Conservation (phyloP, 2,113 vertebrate genomes). For the Corapipo altera region DNA sequence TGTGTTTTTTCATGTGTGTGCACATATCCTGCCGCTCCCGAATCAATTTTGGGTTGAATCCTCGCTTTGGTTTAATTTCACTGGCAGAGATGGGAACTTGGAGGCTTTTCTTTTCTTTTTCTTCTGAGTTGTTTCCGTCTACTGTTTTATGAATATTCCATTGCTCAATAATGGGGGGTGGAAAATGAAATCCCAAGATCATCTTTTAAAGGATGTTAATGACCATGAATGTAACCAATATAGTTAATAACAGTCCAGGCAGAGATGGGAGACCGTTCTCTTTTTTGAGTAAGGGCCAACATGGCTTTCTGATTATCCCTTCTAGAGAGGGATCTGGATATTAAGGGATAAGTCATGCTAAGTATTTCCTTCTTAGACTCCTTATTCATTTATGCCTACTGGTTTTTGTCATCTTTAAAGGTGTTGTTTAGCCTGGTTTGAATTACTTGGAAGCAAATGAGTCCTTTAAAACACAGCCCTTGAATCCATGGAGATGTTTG, state of each 20-base stretch:
- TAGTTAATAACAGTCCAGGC: conserved; percentile 18
- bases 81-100: not conserved
- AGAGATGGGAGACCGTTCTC: conserved; percentile 1
- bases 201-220: conserved; percentile 44
- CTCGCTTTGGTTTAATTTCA: not conserved
- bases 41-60: not conserved
- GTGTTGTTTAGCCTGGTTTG: conserved; percentile 49
- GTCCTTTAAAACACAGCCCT: not conserved
- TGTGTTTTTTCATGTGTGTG: not conserved
- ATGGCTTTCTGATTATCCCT: conserved; percentile 55
- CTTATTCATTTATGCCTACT: conserved; percentile 25
- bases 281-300: conserved; percentile 39
- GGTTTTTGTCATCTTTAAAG: conserved; percentile 49
- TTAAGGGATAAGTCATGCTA: conserved; percentile 38
- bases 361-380: conserved; percentile 48
- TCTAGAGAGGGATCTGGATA: conserved; percentile 28
- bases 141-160: conserved; percentile 36
- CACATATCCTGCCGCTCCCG: not conserved
- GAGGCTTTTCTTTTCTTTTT: conserved; percentile 6
- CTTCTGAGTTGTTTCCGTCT: not conserved
- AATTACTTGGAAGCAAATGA: conserved; percentile 43
- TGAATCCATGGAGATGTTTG: conserved; percentile 5
- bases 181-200: conserved; percentile 41
- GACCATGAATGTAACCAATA: conserved; percentile 39
- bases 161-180: conserved; percentile 47